Percentiles rank a stretch among this genome's conserved stretches.
Evolutionary conservation across 2,888 invertebrate species (phyloP).

Genomic region (Adela reaumurella): DNA sequence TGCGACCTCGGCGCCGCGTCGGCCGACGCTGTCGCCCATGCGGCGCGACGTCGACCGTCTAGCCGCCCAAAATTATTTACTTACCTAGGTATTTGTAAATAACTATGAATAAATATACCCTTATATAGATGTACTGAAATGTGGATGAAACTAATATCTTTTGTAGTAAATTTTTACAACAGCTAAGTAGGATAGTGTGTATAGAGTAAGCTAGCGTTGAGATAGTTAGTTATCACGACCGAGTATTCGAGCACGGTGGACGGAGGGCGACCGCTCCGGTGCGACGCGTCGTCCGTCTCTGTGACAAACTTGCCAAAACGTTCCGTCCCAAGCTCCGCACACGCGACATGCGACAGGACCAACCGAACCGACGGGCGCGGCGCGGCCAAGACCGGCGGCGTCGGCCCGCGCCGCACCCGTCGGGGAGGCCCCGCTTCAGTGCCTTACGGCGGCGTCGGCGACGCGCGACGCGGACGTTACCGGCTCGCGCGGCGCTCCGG

Average conservation of each 20-base stretch:
- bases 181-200: slow-evolving; percentile 51
- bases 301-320: slow-evolving; percentile 46
- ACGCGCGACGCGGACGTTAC: slow-evolving; percentile 6
- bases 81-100: slow-evolving; percentile 26
- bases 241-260: slow-evolving; percentile 21
- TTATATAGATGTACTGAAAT: slow-evolving; percentile 51
- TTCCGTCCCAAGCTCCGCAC: slow-evolving; percentile 50
- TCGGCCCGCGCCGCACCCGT: neutral
- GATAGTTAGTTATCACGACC: slow-evolving; percentile 43
- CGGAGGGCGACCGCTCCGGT: slow-evolving; percentile 24
- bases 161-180: slow-evolving; percentile 59
- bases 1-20: slow-evolving; percentile 20
- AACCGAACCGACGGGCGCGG: neutral
- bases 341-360: slow-evolving; percentile 15
- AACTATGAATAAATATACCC: slow-evolving; percentile 51
- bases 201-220: slow-evolving; percentile 42
- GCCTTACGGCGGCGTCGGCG: slow-evolving; percentile 10
- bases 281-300: slow-evolving; percentile 25
- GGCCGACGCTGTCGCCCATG: slow-evolving; percentile 23
- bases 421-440: neutral
- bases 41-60: slow-evolving; percentile 43
- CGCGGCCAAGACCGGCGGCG: neutral
- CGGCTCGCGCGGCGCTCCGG: neutral
- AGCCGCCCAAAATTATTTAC: slow-evolving; percentile 34
- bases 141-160: slow-evolving; percentile 58